phyloP scores from a whole-genome alignment of 2,888 invertebrate species.

The Drosophila histrio region DNA sequence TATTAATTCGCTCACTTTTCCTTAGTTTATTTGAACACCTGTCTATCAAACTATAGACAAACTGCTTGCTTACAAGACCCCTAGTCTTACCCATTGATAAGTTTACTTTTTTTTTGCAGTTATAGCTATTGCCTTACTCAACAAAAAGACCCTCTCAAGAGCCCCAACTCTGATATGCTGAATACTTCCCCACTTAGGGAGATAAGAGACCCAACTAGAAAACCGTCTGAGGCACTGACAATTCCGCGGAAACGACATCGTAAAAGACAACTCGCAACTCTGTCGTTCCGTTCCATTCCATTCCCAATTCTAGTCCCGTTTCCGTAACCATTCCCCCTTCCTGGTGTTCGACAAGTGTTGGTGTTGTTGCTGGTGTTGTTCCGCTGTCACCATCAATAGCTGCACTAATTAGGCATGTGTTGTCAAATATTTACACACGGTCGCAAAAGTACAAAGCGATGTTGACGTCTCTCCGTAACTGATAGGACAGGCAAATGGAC shows the following conservation, averaged over 20 bases:
- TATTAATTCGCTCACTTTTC: no score
- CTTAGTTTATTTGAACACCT: conserved; percentile 8
- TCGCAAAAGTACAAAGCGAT: conserved; percentile 79
- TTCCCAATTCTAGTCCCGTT: conserved; percentile 36
- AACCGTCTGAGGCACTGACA: conserved; percentile 22
- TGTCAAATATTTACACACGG: conserved; percentile 81
- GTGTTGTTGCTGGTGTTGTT: conserved; percentile 38
- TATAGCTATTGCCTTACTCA: conserved; percentile 12
- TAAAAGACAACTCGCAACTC: conserved; percentile 59
- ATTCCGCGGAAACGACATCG: conserved; percentile 70
- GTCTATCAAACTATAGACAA: conserved; percentile 17
- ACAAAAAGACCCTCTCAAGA: conserved; percentile 1
- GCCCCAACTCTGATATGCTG: background rate
- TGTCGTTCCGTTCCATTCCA: conserved; percentile 39
- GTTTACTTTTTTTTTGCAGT: conserved; percentile 6
- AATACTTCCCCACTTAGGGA: conserved; percentile 25
- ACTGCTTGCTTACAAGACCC: conserved; percentile 33
- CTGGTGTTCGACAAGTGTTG: conserved; percentile 51
- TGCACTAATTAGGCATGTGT: conserved; percentile 83
- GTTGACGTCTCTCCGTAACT: conserved; percentile 40
- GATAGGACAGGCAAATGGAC: conserved; percentile 32
- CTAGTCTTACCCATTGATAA: conserved; percentile 51
- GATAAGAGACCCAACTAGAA: conserved; percentile 41
- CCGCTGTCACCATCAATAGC: conserved; percentile 76
- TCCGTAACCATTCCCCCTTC: conserved; percentile 1